A percentile compares a stretch with the other conserved stretches of the same genome.
Evolutionary conservation across 2,797 vertebrate genomes (phyloP).

Genomic region (Sciurus vulgaris): DNA sequence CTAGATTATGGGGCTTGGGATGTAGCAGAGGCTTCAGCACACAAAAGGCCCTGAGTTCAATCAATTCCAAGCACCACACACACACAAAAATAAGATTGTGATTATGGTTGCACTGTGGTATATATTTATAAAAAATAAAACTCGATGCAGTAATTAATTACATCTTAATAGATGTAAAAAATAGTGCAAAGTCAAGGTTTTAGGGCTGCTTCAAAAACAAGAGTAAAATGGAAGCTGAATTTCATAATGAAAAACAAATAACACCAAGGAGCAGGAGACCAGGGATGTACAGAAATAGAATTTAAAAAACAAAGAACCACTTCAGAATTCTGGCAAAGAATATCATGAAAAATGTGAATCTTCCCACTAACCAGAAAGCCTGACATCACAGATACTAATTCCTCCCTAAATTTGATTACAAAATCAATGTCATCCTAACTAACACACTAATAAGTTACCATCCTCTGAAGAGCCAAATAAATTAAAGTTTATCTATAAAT

Average conservation of each 20-base stretch:
- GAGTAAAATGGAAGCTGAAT: not conserved
- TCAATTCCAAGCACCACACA: not conserved
- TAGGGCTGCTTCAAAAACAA: not conserved
- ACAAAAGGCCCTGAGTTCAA: too few relatives aligned
- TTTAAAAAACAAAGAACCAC: not conserved
- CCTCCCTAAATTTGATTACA: not conserved
- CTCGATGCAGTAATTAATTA: not conserved
- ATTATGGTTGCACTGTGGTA: not conserved
- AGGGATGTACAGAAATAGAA: not conserved
- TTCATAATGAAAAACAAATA: not conserved
- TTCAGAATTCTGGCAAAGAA: not conserved
- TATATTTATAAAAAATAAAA: not conserved
- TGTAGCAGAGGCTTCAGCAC: too few relatives aligned
- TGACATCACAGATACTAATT: not conserved
- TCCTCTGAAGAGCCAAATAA: not conserved
- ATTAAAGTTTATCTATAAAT: not conserved
- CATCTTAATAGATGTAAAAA: not conserved
- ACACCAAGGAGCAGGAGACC: not conserved
- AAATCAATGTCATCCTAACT: not conserved
- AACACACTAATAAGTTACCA: not conserved
- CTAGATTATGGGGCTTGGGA: not conserved
- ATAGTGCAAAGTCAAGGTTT: not conserved
- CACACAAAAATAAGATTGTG: not conserved
- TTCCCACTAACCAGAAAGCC: not conserved
- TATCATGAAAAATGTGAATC: not conserved